Conservation (phyloP, 2,797 vertebrate species). For the Ibycter americanus region DNA sequence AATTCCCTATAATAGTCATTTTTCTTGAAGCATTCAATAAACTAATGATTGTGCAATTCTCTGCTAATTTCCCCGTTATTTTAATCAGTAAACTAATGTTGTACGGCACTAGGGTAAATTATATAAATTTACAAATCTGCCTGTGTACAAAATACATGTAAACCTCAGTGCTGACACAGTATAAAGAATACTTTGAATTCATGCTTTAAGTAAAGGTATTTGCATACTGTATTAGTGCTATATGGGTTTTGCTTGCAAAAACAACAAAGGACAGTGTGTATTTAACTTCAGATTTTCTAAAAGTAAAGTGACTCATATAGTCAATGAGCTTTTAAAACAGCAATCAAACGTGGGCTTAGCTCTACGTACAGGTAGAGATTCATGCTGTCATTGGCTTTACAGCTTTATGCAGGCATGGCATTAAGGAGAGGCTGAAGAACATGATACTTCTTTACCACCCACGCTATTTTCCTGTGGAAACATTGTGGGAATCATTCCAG, state of each 20-base stretch:
- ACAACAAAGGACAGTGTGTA: neutral
- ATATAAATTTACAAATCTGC: neutral
- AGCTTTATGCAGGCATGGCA: neutral
- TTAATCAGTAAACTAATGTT: neutral
- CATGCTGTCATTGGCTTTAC: neutral
- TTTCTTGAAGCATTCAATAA: neutral
- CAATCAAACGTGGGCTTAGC: neutral
- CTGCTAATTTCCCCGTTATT: neutral
- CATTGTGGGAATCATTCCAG: rapidly evolving
- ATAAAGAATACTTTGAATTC: neutral
- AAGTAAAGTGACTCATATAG: neutral
- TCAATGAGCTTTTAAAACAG: neutral
- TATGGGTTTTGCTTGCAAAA: neutral
- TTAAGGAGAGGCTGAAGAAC: neutral
- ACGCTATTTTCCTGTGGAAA: neutral
- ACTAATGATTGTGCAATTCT: neutral
- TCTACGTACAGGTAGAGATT: neutral
- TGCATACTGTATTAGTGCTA: neutral
- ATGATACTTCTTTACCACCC: neutral
- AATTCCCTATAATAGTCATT: neutral
- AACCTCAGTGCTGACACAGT: neutral
- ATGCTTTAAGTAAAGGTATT: neutral
- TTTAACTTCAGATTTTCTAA: neutral
- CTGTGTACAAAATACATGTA: neutral
- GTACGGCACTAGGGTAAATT: neutral